A percentile compares a stretch with the other conserved stretches of the same genome.
Conservation (phyloP, 2,113 vertebrate genomes). For the Paedocypris sp. region DNA sequence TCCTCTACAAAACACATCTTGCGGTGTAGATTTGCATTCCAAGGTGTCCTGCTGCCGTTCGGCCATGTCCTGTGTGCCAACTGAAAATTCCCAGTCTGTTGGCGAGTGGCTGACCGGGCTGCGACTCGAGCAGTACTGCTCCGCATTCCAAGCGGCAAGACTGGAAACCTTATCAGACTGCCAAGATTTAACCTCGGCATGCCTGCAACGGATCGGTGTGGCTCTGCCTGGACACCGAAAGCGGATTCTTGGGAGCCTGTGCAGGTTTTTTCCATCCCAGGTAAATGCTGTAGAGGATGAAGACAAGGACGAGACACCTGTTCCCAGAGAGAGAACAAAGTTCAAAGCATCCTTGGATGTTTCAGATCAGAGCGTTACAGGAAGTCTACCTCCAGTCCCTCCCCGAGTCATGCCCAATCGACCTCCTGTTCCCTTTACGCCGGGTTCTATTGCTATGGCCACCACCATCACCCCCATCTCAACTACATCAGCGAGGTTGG, state of each 20-base stretch:
- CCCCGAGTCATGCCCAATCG: conserved; percentile 66
- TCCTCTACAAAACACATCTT: background rate
- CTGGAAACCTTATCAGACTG: conserved; percentile 61
- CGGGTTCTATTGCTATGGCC: background rate
- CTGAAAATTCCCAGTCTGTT: conserved; percentile 44
- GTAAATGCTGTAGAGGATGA: background rate
- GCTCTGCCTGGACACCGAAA: conserved; percentile 74
- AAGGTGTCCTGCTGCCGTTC: background rate
- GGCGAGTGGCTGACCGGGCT: conserved; percentile 69
- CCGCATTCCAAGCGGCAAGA: conserved; percentile 56
- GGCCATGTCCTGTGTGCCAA: conserved; percentile 41
- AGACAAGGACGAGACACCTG: conserved; percentile 37
- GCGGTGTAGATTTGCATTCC: background rate
- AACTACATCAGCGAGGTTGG: too few species aligned
- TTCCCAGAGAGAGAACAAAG: conserved; percentile 69
- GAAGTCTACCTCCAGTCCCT: conserved; percentile 66
- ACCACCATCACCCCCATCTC: background rate
- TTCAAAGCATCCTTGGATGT: conserved; percentile 44
- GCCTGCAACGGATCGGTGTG: conserved; percentile 67
- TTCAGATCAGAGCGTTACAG: background rate
- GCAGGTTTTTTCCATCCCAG: conserved; percentile 47
- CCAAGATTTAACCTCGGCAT: conserved; percentile 53
- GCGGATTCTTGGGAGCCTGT: conserved; percentile 75
- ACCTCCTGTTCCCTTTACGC: conserved; percentile 59
- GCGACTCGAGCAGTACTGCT: conserved; percentile 77